phyloP scores from a whole-genome alignment of 2,113 vertebrate species.

The Hyperopisus bebe region DNA sequence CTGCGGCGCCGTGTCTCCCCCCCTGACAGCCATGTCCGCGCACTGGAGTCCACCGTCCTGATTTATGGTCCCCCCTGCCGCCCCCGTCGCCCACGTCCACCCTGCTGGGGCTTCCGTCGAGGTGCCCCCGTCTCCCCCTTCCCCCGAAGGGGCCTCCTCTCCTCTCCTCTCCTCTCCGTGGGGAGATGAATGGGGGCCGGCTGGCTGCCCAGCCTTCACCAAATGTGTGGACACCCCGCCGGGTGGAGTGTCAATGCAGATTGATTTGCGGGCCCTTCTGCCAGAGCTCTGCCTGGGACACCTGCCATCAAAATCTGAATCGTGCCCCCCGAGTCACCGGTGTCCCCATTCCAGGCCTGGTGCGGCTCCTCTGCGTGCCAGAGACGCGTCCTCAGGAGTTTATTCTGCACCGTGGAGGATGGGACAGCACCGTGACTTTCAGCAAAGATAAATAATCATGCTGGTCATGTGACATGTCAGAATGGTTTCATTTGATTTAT shows the following conservation, averaged over 20 bases:
- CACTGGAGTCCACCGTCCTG: slow-evolving; percentile 28
- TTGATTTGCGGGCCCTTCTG: slow-evolving; percentile 58
- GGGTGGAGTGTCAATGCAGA: slow-evolving; percentile 59
- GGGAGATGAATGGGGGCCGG: slow-evolving; percentile 49
- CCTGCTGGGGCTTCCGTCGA: slow-evolving; percentile 5
- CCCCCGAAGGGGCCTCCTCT: slow-evolving; percentile 17
- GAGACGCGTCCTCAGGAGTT: neutral
- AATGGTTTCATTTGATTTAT: slow-evolving; percentile 3
- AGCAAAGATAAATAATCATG: neutral
- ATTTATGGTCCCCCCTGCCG: slow-evolving; percentile 35
- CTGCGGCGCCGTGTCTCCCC: slow-evolving; percentile 56
- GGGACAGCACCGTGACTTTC: neutral
- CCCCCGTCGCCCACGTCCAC: slow-evolving; percentile 28
- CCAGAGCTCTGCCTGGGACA: slow-evolving; percentile 57
- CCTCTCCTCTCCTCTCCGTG: slow-evolving; percentile 22
- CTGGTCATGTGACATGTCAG: neutral
- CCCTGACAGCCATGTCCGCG: slow-evolving; percentile 34
- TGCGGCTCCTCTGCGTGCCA: neutral
- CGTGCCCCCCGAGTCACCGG: slow-evolving; percentile 19
- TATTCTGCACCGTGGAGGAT: neutral
- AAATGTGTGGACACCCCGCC: slow-evolving; percentile 61
- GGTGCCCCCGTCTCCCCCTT: neutral
- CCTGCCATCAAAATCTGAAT: slow-evolving; percentile 61
- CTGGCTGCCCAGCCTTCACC: slow-evolving; percentile 52
- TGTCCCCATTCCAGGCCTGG: slow-evolving; percentile 19